Evolutionary conservation across 1,140 invertebrate genomes (phyloP).

Genomic region (Onthophagus taurus): DNA sequence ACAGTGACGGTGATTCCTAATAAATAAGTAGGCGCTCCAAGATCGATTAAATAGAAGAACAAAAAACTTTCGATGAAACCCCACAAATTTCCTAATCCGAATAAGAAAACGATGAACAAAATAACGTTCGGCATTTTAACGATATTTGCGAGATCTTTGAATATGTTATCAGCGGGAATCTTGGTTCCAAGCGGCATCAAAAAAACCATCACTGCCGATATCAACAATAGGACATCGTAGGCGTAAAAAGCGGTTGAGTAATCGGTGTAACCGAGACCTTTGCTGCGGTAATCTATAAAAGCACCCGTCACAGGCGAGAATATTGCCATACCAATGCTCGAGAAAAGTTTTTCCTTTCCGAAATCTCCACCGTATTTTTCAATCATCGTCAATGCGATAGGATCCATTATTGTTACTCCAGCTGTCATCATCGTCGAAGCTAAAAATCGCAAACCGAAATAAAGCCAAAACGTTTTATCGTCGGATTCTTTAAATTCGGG

Average conservation of each 20-base stretch:
- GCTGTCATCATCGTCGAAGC: slow-evolving; percentile 65
- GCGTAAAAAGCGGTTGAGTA: slow-evolving; percentile 71
- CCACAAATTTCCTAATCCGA: slow-evolving; percentile 69
- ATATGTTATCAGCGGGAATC: slow-evolving; percentile 60
- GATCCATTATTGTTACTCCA: slow-evolving; percentile 72
- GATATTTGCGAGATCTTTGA: slow-evolving; percentile 58
- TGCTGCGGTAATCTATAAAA: slow-evolving; percentile 58
- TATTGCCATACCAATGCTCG: slow-evolving; percentile 68
- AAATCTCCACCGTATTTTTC: slow-evolving; percentile 71
- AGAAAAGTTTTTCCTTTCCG: slow-evolving; percentile 67
- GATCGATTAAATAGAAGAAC: slow-evolving; percentile 72
- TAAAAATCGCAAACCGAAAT: slow-evolving; percentile 63
- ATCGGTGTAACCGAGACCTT: slow-evolving; percentile 58
- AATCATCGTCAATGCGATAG: slow-evolving; percentile 70
- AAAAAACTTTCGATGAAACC: slow-evolving; percentile 79
- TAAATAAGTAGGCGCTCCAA: slow-evolving; percentile 69
- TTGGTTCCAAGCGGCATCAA: slow-evolving; percentile 64
- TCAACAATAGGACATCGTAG: slow-evolving; percentile 56
- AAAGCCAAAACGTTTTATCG: slow-evolving; percentile 67
- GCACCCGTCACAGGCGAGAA: slow-evolving; percentile 71
- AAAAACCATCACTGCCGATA: slow-evolving; percentile 57
- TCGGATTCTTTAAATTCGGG: slow-evolving; percentile 64
- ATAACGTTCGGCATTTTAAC: slow-evolving; percentile 64
- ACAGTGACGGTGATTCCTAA: slow-evolving; percentile 74
- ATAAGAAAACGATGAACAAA: slow-evolving; percentile 66